Base-by-base conservation (phyloP, 1,140 invertebrate genomes). In the Prorops nasuta region DNA sequence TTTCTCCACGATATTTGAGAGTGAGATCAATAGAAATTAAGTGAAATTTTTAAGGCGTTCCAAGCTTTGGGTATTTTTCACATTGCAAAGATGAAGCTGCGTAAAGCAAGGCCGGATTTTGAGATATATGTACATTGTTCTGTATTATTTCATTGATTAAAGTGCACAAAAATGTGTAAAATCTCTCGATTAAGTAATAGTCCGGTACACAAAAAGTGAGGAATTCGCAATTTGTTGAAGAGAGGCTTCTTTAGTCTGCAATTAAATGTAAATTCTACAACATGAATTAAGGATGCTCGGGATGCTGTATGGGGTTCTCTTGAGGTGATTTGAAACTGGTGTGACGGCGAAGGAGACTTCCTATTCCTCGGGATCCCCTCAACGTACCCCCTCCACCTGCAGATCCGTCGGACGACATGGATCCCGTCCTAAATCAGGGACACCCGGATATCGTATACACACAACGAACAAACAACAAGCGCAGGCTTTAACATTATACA, bases 241-340 rank as follows among this genome's bases (percentile, higher is more conserved):
- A n/a, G n/a, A n/a, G n/a, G n/a, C n/a, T n/a, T n/a, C n/a, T n/a
- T 28, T 28, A 28, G 24, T 10, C 4, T 6, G 24, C 10, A 6
- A 28, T 28, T 28, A 28, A 4, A 28, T 6, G 24, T 6, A 6
- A 10, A 28, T 10, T 28, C 24, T 28, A 28, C 10, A 28, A 28
- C n/a, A n/a, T 28, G 10, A 28, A 64, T 58, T 74, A 72, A 67
- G 70, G 65, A 58, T 77, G 72, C 63, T 77, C 72, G 65, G 72
- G 74, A 76, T 77, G 74, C 56, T 78, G 74, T 74, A 76, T 69
- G 60, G 72, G 67, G 58, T 65, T 78, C 57, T 76, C 74, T 72
- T 77, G 76, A 69, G 74, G 72, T 69, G 74, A 76, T 74, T 77
- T 77, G 72, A 77, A 77, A 78, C 74, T 78, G 71, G 74, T 76